Base-by-base conservation (phyloP, 2,888 invertebrate species). In the Oscheius sp. region DNA sequence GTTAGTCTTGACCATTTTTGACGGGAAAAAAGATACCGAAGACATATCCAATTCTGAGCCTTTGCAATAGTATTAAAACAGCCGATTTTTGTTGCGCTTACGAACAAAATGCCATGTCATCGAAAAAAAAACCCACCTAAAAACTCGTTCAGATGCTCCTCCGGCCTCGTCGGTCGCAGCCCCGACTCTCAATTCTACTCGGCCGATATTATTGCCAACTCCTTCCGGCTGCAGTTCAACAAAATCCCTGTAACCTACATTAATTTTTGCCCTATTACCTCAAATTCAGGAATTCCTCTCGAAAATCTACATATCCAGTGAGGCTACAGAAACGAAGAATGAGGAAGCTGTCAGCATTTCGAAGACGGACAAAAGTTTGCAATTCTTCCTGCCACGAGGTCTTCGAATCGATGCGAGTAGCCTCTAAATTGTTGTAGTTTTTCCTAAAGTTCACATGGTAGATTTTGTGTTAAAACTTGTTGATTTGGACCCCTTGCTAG, bases 141-240 rank as follows among this genome's bases (percentile, higher is more conserved):
- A 21, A 21, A 21, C 0, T 21, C 21, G 21, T 65, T 65, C 50
- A 75, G 65, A 50, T 75, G 74, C 42, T 42, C 58, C 11, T 33
- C 51, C 11, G 47, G 63, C 37, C 48, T 71, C n/a, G 78, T 80
- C 32, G 79, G 79, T 0, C 51, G 51, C 58, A 76, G 74, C 35
- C 21, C 70, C 11, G 60, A 73, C 53, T 53, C 71, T 4, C 50
- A 47, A 1, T 82, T 82, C 68, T 84, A 84, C 70, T 47, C 77
- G 7, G 68, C 73, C 2, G 74, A 82, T 29, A 42, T 82, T 9
- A 57, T 76, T 9, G 82, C 79, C 1, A 76, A 76, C 33, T 32
- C 76, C 5, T 57, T 82, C 29, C 65, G 70, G 0, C 59, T 84
- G 47, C 74, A 78, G 13, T 73, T 82, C 32, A 59, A 76, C 35